These are phyloP conservation scores for Athripsodes cinereus DNA, from an alignment of 2,888 invertebrate genomes.

Conservation along the genomic window DNA sequence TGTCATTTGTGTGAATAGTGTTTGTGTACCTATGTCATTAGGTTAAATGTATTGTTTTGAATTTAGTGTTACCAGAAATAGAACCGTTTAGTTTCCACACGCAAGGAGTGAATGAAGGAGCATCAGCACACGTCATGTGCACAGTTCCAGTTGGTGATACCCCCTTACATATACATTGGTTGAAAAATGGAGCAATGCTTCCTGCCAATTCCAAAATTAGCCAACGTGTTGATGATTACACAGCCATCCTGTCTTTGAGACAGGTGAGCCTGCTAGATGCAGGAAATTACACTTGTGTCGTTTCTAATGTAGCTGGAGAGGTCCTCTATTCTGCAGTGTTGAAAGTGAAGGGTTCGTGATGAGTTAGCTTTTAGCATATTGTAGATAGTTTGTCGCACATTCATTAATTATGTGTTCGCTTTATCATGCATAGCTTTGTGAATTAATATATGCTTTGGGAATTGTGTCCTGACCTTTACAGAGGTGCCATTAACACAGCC, in stretches of 20 bases:
- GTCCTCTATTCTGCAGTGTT: slow-evolving; percentile 47
- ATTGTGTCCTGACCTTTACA: slow-evolving; percentile 26
- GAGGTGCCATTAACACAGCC: slow-evolving; percentile 30
- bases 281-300: slow-evolving; percentile 55
- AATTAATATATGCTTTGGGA: slow-evolving; percentile 17
- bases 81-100: slow-evolving; percentile 48
- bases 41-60: slow-evolving; percentile 8
- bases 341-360: slow-evolving; percentile 53
- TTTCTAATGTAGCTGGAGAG: slow-evolving; percentile 52
- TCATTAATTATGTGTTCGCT: neutral
- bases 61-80: slow-evolving; percentile 45
- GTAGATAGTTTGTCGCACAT: neutral
- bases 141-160: slow-evolving; percentile 71
- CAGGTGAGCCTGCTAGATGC: slow-evolving; percentile 40
- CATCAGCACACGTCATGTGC: slow-evolving; percentile 53
- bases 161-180: slow-evolving; percentile 68
- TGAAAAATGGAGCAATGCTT: slow-evolving; percentile 40
- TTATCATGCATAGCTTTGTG: neutral
- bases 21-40: neutral
- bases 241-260: slow-evolving; percentile 42
- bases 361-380: slow-evolving; percentile 21
- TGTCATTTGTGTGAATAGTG: neutral
- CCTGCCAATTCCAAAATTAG: slow-evolving; percentile 26
- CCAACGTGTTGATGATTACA: slow-evolving; percentile 45
- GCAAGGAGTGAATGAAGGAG: slow-evolving; percentile 46